phyloP scores from a whole-genome alignment of 2,888 invertebrate species.

The Noctuana brunneofusca region DNA sequence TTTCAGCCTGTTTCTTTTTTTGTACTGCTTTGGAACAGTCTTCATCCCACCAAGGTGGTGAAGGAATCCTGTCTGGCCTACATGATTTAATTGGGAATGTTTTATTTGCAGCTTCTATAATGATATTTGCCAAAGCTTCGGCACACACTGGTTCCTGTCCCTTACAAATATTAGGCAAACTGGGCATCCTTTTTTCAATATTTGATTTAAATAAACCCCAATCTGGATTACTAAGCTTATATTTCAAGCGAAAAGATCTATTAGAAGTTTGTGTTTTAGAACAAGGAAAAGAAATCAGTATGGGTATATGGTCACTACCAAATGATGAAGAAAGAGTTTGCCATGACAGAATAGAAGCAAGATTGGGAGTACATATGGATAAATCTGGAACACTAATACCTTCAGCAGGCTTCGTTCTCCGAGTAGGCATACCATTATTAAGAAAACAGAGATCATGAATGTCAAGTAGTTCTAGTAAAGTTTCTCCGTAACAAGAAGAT shows the following conservation, averaged over 20 bases:
- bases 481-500: neutral
- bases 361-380: constrained; percentile 3
- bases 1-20: neutral
- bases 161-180: neutral
- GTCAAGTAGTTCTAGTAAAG: neutral
- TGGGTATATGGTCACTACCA: constrained; percentile 11
- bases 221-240: constrained; percentile 1
- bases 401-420: neutral
- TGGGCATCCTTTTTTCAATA: neutral
- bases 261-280: neutral
- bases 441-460: neutral
- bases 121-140: neutral
- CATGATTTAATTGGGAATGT: constrained; percentile 1
- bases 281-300: neutral
- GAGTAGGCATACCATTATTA: neutral
- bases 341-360: constrained; percentile 10
- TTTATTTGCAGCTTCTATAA: constrained; percentile 1
- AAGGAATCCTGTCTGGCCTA: neutral
- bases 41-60: neutral
- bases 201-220: neutral
- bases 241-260: neutral
- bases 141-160: neutral
- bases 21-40: constrained; percentile 1
- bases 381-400: neutral
- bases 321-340: neutral